A percentile compares a stretch with the other conserved stretches of the same genome.
Evolutionary conservation across 2,797 vertebrate species (phyloP).

Genomic region (Sitta carolinensis): DNA sequence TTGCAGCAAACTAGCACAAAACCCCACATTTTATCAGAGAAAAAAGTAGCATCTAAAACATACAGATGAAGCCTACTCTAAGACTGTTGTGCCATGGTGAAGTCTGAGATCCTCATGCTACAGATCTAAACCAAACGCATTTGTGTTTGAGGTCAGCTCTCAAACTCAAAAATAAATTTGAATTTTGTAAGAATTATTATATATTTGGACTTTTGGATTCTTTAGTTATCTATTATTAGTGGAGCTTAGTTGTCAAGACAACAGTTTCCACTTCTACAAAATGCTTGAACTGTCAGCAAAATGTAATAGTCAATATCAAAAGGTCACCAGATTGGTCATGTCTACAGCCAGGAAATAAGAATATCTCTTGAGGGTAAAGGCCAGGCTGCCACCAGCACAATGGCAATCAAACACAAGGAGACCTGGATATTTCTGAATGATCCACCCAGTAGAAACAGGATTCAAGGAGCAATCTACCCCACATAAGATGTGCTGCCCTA

Average conservation of each 20-base stretch:
- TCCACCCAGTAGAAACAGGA: not conserved
- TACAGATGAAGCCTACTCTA: not conserved
- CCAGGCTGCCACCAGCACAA: not conserved
- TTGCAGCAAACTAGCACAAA: not conserved
- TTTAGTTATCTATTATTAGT: slow-evolving; percentile 57
- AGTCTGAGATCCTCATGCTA: not conserved
- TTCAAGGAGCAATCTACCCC: not conserved
- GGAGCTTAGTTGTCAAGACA: slow-evolving; percentile 64
- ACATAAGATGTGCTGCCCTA: not conserved
- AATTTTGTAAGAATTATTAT: slow-evolving; percentile 11
- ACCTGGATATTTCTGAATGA: not conserved
- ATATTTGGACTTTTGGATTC: slow-evolving; percentile 11
- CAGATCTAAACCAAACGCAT: not conserved
- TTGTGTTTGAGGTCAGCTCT: not conserved
- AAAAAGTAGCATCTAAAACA: not conserved
- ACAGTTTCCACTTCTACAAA: slow-evolving; percentile 42
- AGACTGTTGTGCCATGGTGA: not conserved
- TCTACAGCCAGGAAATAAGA: not conserved
- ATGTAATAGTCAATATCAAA: not conserved
- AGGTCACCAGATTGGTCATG: not conserved
- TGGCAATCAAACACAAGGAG: not conserved
- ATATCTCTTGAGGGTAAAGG: not conserved
- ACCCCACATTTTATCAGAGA: not conserved
- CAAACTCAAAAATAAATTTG: not conserved
- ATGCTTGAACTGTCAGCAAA: slow-evolving; percentile 25